Base-by-base conservation (phyloP, 2,888 invertebrate genomes). In the Anagyrus pseudococci region DNA sequence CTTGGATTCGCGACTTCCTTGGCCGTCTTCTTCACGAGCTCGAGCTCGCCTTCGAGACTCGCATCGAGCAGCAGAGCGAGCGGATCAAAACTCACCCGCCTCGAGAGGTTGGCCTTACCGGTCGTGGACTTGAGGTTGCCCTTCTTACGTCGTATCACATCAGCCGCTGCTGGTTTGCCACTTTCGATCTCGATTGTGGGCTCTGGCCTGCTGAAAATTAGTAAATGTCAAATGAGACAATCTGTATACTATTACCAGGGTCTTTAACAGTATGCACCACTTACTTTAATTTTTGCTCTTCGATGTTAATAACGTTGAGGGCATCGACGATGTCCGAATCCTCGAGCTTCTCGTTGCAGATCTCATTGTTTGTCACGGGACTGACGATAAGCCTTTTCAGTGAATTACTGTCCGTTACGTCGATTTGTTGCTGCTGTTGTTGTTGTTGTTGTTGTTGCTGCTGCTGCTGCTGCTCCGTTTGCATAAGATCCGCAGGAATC, bases 71-170 rank as follows among this genome's bases (percentile, higher is more conserved):
- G 85, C 53, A 99, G 85, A 0, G 98, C 98, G 73, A 98, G 85
- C 20, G 99, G 98, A 85, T 99, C 98, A 78, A 99, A 99, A 79
- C 96, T 96, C 40, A 99, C 98, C 64, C 96, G 85, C 69, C 96
- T 85, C 4, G 91, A 87, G 37, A 91, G 77, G 73, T 91, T 92
- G 23, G 86, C 87, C 72, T 90, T 91, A 23, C 89, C 87, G 53
- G 86, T 88, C 50, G 77, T 71, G 66, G 79, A 82, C 79, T 94
- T 93, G 73, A 93, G 82, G 75, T 92, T 92, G 48, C 92, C 92
- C 78, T 93, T 92, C 81, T 89, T 90, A 71, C 87, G 85, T 69
- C 92, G 86, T 74, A 90, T 85, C 70, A 90, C 85, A 77, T 87
- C 87, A 75, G 83, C 83, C 43, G 73, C 69, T 17, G 55, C 57